Evolutionary conservation across 1,140 invertebrate genomes (phyloP), one percentile per base, ranked within the genome.

Genomic region (Delia radicum): DNA sequence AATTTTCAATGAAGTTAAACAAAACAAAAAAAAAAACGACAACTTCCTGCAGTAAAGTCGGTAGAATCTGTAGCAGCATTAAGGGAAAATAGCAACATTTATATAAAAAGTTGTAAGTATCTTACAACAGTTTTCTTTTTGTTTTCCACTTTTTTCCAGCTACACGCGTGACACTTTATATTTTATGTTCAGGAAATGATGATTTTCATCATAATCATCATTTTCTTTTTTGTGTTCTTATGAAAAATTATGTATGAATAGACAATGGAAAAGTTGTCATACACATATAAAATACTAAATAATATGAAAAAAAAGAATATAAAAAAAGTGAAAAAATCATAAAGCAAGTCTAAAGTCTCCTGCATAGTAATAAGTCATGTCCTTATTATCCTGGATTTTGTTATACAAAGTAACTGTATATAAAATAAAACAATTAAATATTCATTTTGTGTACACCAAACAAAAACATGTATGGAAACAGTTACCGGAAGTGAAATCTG

Each of bases 331-430:
- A 65, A 28, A 33, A 33, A 33, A 33, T 10, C 2, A 15, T 15
- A 8, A 18, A 33, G 65, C n/a, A 33, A 69, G 29, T 69, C n/a
- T 31, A 33, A 24, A 69, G 27, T 67, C 65, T 69, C 62, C 10
- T 65, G 31, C 65, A 69, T 69, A 33, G 24, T 69, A 69, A 69
- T 69, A 69, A 69, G 65, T 69, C 65, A 69, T 69, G 65, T 69
- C 65, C 65, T 69, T 69, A 69, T 69, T 69, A 33, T 69, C 21
- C 65, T 24, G 29, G 8, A 33, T 33, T 69, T n/a, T 69, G 18
- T 37, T 13, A 15, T 33, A 21, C 18, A 55, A 21, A 21, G n/a
- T 48, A 48, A 7, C 48, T 4, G 5, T 6, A 55, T 10, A 37
- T 13, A 3, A 37, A 37, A 21, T 7, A 13, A 33, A 69, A 33